Evolutionary conservation across 2,113 vertebrate species (phyloP).

Genomic region (Trichechus manatus): DNA sequence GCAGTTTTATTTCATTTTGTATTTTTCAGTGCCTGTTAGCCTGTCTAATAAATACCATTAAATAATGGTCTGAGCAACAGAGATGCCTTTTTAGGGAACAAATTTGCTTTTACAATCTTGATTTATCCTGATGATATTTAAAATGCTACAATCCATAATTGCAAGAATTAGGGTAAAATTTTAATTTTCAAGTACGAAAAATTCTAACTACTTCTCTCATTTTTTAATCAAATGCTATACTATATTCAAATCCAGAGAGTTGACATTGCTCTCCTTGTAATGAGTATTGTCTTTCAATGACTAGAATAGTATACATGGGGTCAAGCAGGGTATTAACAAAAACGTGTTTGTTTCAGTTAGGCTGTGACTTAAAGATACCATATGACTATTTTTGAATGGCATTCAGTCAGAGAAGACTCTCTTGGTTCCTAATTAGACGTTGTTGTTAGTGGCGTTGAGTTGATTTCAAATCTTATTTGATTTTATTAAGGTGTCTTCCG

Average conservation of each 20-base stretch:
- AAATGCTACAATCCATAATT: background rate
- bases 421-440: background rate
- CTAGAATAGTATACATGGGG: rapidly evolving
- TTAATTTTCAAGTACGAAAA: background rate
- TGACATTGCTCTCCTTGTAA: background rate
- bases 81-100: background rate
- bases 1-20: constrained; percentile 15
- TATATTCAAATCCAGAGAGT: background rate
- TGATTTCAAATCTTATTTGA: background rate
- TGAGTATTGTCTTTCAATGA: background rate
- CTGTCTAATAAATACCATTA: background rate
- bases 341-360: background rate
- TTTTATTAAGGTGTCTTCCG: background rate
- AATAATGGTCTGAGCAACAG: background rate
- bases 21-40: background rate
- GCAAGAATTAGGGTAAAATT: background rate
- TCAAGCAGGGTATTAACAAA: background rate
- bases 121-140: background rate
- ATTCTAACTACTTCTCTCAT: background rate
- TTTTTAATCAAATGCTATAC: background rate
- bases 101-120: background rate
- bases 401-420: background rate
- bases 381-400: background rate
- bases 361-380: background rate
- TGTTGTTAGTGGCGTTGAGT: no score